These are phyloP conservation scores for Teleopsis dalmanni DNA, from an alignment of 1,140 invertebrate species.

Conservation along the genomic window DNA sequence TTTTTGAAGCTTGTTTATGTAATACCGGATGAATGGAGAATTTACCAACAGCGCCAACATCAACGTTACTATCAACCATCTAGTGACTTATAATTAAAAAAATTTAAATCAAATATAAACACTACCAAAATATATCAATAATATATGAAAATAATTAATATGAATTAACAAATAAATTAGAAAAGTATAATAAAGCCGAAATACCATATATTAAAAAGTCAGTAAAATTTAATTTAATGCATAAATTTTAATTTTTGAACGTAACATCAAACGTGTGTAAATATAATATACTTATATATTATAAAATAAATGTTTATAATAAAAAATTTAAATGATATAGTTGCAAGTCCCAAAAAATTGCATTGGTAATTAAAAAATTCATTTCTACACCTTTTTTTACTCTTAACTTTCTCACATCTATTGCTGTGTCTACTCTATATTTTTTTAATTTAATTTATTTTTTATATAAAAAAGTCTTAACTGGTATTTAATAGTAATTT, in stretches of 20 bases:
- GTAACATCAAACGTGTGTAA: not conserved
- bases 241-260: not conserved
- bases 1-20: constrained; percentile 44
- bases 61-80: constrained; percentile 44
- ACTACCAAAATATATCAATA: constrained; percentile 12
- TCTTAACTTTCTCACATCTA: constrained; percentile 23
- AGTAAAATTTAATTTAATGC: too few species aligned
- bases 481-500: too few species aligned
- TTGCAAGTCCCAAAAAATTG: constrained; percentile 13
- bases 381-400: constrained; percentile 24
- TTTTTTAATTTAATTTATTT: too few species aligned
- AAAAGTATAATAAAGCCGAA: too few species aligned
- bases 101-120: constrained; percentile 3
- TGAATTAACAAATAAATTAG: not conserved
- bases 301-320: not conserved
- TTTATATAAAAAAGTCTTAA: too few species aligned
- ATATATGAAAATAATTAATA: constrained; percentile 12
- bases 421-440: too few species aligned
- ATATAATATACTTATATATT: not conserved
- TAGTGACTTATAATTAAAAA: constrained; percentile 31
- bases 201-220: too few species aligned
- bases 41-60: constrained; percentile 42
- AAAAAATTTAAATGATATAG: not conserved
- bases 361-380: constrained; percentile 40
- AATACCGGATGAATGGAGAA: constrained; percentile 44